A percentile compares a stretch with the other conserved stretches of the same genome.
These are phyloP conservation scores for Lamellibrachia luymesi DNA, from an alignment of 1,140 invertebrate species.

Conservation along the genomic window DNA sequence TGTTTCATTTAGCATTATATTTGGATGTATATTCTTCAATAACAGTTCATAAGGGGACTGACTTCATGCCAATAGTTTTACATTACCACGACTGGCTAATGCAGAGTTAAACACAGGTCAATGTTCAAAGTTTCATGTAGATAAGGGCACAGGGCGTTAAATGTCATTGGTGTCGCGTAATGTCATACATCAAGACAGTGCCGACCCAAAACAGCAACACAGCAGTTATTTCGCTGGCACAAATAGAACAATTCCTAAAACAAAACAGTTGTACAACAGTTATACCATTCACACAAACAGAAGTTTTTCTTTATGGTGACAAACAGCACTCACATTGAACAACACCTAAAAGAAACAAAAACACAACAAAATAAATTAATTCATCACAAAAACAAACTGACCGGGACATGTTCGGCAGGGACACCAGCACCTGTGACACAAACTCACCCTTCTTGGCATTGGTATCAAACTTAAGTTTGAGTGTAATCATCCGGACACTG, in stretches of 20 bases:
- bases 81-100: too few relatives aligned
- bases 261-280: neutral
- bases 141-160: neutral
- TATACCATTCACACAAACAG: neutral
- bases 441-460: constrained; percentile 17
- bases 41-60: too few relatives aligned
- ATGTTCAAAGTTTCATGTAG: too few relatives aligned
- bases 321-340: neutral
- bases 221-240: neutral
- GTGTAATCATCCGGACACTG: constrained; percentile 16
- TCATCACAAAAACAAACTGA: neutral
- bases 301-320: neutral
- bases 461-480: constrained; percentile 20
- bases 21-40: too few relatives aligned
- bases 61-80: too few relatives aligned
- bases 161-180: neutral
- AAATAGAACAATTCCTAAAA: neutral
- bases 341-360: constrained; percentile 11
- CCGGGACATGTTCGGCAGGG: too few relatives aligned
- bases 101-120: too few relatives aligned
- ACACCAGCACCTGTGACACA: neutral
- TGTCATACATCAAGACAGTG: neutral
- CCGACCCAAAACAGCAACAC: neutral
- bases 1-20: too few relatives aligned
- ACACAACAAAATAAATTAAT: neutral